Evolutionary conservation across 2,113 vertebrate species (phyloP), one percentile per base, ranked within the genome.

Genomic region (Eurypyga helias): DNA sequence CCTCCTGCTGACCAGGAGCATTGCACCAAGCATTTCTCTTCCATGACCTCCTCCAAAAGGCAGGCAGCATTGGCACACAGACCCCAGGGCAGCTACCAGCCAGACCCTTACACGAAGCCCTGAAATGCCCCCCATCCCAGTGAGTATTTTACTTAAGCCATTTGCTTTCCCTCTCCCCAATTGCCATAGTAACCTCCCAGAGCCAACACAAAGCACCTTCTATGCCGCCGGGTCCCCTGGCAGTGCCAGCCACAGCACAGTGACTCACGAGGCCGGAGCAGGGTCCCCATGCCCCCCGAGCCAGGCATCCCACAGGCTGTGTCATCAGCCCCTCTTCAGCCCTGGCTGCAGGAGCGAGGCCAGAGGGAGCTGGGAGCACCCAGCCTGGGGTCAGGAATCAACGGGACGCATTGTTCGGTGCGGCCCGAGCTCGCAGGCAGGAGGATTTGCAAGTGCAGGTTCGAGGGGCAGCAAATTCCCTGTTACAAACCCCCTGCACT

Each of bases 91-190:
- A 69, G 46, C 5, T n/a, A 36, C n/a, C 80, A 89, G 64, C 41
- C 80, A 78, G 69, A 62, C 6, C 87, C 82, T 24, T 13, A 13
- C 60, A 33, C 0, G 0, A 64, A 86, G 54, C 83, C 88, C 95
- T 65, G 41, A 80, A 91, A 82, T 24, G 5, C 55, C 57, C 94
- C 78, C 60, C 36, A 1, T 57, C 46, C 82, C 13, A 12, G 75
- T 70, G 83, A 75, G 48, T 72, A 72, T 82, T 69, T 83, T 79
- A 36, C 72, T 95, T 89, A 28, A 78, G 94, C 90, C 52, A 69
- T 87, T 94, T 93, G 83, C 94, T 91, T 81, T 95, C 93, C 91
- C 77, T 93, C 91, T 96, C 87, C 91, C 81, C 89, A 36, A 82
- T 93, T 76, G 73, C 95, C 94, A 97, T 87, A 91, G 97, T 58